Base-by-base conservation (phyloP, 1,140 invertebrate genomes). In the Trichonephila clavata region DNA sequence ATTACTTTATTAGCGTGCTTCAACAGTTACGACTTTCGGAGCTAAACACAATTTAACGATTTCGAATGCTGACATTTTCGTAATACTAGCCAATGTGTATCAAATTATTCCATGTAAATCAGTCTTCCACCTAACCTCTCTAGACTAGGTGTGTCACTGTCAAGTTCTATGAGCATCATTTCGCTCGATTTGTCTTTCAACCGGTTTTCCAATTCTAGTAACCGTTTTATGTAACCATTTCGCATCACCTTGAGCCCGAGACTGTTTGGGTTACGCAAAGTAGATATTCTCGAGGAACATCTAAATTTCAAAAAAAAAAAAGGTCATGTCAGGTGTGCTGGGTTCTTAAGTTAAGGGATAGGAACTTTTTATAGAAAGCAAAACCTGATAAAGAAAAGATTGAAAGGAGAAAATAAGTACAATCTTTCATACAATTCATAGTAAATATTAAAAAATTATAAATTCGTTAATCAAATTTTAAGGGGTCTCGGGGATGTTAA, bases 111-210 rank as follows among this genome's bases (percentile, higher is more conserved):
- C 27, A 32, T 77, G 71, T 18, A 77, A 77, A 77, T 39, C 24
- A 20, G 71, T 18, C 16, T 13, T 10, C 1, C 18, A 16, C 6
- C 27, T 77, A 32, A 7, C 71, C 13, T 77, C 32, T 18, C 27
- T 14, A 32, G 71, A 77, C n/a, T 27, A 77, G 71, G 71, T 32
- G 71, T 77, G 71, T 77, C 71, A 32, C 71, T 77, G 71, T 77
- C 71, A 77, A 27, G 27, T 77, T 39, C 71, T 18, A 20, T 77
- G 71, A 77, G 14, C 24, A 32, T 77, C 71, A 77, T 77, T 18
- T 77, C 71, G 71, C 71, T 77, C 71, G 71, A 77, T 77, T 77
- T 77, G 71, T 77, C 24, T 77, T 77, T 32, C 71, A 77, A 77
- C 71, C 71, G 71, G 71, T 77, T 77, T 77, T 77, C 71, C 24